Base-by-base conservation (phyloP, 2,797 vertebrate genomes). In the Ispidina picta region DNA sequence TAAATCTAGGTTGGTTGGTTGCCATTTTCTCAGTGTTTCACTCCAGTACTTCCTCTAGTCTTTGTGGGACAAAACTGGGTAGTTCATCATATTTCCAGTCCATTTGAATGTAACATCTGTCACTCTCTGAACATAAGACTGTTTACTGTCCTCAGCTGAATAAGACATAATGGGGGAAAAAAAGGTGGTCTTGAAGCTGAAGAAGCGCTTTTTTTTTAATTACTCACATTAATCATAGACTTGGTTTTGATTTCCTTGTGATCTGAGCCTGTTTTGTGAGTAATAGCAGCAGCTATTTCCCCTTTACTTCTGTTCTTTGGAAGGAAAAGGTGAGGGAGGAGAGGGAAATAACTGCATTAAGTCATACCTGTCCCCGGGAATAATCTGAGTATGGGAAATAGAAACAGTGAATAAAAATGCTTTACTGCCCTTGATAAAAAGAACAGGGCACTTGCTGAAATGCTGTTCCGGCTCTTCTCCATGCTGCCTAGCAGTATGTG, bases 51-150 rank as follows among this genome's bases (percentile, higher is more conserved):
- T 85, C 64, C 35, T 60, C 41, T 49, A 74, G 59, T n/a, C 19
- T 68, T 65, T 92, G 44, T 41, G 72, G 48, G 29, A 73, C 75
- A 83, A 44, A 81, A 44, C 41, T 64, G 73, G 56, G 31, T 15
- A 70, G n/a, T 66, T 92, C 79, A 83, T 89, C 59, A 64, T 25
- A 21, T 91, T 90, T 93, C 79, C 49, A 94, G 46, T 49, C 68
- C 35, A 21, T 65, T 69, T 86, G 44, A 86, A 56, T 70, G 49
- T 21, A 77, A 21, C 33, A 55, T 70, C 70, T 92, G 52, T 63
- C 55, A 68, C 39, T 49, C 25, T 49, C 48, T 44, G 46, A 63
- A 35, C 69, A 33, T 8, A 44, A 26, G 5, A 29, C 6, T 71
- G 49, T 66, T 93, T 76, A 14, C 48, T 84, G 26, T 62, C 52